Conservation (phyloP, 2,797 vertebrate genomes). For the Amblyraja radiata region DNA sequence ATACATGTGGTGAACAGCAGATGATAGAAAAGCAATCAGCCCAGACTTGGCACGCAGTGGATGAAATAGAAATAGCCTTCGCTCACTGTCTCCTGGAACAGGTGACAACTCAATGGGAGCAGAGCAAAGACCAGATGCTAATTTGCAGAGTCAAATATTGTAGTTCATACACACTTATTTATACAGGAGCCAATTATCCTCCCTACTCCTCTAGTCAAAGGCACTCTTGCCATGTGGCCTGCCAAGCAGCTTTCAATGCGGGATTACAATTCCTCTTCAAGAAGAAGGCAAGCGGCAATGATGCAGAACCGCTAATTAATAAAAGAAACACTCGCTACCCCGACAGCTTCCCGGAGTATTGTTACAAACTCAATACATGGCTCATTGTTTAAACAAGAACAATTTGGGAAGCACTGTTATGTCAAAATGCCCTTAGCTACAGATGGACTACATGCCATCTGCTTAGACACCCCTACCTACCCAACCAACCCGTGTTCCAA, state of each 20-base stretch:
- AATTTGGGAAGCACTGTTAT: not conserved
- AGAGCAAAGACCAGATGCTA: not conserved
- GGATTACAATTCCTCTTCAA: slow-evolving; percentile 16
- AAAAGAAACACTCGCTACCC: not conserved
- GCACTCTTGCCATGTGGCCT: not conserved
- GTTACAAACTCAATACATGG: not conserved
- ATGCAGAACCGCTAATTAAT: slow-evolving; percentile 31
- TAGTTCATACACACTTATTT: not conserved
- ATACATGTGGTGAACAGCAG: not conserved
- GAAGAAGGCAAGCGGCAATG: not conserved
- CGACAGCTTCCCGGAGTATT: not conserved
- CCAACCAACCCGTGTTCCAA: not conserved
- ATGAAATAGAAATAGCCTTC: too few relatives aligned
- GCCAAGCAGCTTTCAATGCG: slow-evolving; percentile 20
- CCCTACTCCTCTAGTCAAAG: not conserved
- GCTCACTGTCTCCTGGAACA: not conserved
- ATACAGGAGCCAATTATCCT: slow-evolving; percentile 7
- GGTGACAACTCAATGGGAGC: not conserved
- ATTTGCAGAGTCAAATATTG: not conserved
- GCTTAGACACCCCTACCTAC: not conserved
- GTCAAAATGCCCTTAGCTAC: slow-evolving; percentile 7
- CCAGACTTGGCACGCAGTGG: not conserved
- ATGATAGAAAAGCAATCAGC: not conserved
- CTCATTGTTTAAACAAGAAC: not conserved
- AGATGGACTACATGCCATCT: slow-evolving; percentile 25